Evolutionary conservation across 2,797 vertebrate species (phyloP), one percentile per base, ranked within the genome.

Genomic region (Acipenser oxyrinchus): DNA sequence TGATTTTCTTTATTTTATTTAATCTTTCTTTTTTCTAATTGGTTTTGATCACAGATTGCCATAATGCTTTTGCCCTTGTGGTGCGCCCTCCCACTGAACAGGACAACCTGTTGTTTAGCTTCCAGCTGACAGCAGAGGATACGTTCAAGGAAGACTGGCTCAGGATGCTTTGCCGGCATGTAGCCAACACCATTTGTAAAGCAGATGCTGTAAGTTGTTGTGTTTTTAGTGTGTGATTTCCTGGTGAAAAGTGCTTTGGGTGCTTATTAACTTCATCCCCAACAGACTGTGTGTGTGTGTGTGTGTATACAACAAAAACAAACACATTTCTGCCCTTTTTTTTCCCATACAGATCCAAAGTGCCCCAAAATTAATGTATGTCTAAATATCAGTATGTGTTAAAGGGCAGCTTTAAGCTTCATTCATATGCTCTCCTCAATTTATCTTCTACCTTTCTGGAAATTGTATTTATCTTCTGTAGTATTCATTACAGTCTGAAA

Each of bases 161-260:
- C 66, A 92, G 87, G 83, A 93, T 76, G 51, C 82, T 99, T 12
- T 97, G 94, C 78, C 93, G 95, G 70, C 95, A 98, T 0, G 90
- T 99, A 65, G 96, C 96, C 81, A 95, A 99, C 86, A 98, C 95
- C 49, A 97, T 98, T 87, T 98, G 96, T 86, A 94, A 90, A 84
- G 89, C 96, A 61, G 95, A 99, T 75, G 88, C 92, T 74, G 96
- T 99, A 86, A 97, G 94, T 88, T 62, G 48, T 69, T 68, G 74
- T 64, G 65, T 72, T 8, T 8, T 6, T 1, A 12, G 37, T 37
- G 37, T 37, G 37, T 37, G 37, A 37, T 1, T 37, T 37, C 5
- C 37, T 37, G 37, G 5, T 64, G 49, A 8, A 18, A 18, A 18
- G 3, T 0, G 37, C 37, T 37, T 65, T 11, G 5, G 37, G 37